phyloP scores from a whole-genome alignment of 2,113 vertebrate genomes.

The Corythornis madagascariensis region DNA sequence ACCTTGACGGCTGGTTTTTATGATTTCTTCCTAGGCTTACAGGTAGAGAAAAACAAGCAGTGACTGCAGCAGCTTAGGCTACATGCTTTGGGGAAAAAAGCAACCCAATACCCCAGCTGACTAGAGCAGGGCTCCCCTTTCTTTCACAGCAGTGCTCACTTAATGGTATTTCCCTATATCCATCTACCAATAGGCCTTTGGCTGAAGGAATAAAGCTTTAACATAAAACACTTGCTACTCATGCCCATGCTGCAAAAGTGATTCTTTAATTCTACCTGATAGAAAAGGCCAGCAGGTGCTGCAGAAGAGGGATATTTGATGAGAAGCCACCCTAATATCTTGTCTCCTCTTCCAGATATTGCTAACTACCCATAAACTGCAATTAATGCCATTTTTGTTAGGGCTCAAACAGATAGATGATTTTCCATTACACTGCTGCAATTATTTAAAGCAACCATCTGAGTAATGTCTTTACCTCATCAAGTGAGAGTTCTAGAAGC shows the following conservation, averaged over 20 bases:
- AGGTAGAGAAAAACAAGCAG: constrained; percentile 1
- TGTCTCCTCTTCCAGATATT: neutral
- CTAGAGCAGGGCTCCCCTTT: neutral
- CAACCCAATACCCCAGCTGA: neutral
- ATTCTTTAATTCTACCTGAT: neutral
- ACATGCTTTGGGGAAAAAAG: neutral
- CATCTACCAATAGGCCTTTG: neutral
- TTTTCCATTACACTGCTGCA: neutral
- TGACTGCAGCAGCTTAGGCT: neutral
- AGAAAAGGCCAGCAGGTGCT: neutral
- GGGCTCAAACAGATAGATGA: neutral
- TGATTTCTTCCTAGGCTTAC: neutral
- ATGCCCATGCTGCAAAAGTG: neutral
- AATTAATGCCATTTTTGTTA: neutral
- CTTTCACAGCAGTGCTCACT: neutral
- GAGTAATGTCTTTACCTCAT: neutral
- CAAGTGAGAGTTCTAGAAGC: neutral
- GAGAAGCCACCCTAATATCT: neutral
- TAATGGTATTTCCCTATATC: neutral
- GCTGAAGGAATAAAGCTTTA: neutral
- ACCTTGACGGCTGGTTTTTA: neutral
- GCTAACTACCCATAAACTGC: neutral
- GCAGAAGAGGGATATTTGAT: neutral
- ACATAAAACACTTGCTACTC: neutral
- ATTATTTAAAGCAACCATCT: neutral